A percentile compares a stretch with the other conserved stretches of the same genome.
phyloP scores from a whole-genome alignment of 2,888 invertebrate genomes.

The Ecliptopera silaceata region DNA sequence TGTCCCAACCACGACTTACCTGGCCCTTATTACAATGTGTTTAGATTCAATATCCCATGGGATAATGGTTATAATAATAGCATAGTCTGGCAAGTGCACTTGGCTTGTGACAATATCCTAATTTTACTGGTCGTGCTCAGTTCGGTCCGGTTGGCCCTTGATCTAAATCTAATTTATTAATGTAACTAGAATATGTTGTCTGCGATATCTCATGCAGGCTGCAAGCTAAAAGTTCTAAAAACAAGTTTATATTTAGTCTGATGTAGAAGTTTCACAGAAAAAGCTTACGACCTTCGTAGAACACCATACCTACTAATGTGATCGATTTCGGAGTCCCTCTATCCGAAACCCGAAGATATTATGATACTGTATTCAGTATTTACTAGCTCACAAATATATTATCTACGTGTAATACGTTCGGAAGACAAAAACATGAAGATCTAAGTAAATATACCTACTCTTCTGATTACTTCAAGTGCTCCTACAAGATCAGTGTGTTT shows the following conservation, averaged over 20 bases:
- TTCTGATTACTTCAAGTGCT: slow-evolving; percentile 14
- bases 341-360: too few species aligned
- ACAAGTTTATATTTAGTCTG: neutral
- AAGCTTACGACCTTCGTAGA: too few species aligned
- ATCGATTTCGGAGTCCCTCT: too few species aligned
- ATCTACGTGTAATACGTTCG: neutral
- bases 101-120: slow-evolving; percentile 72
- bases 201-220: slow-evolving; percentile 30
- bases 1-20: slow-evolving; percentile 25
- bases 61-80: slow-evolving; percentile 62
- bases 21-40: slow-evolving; percentile 27
- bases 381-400: neutral
- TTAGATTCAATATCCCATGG: slow-evolving; percentile 52
- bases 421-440: slow-evolving; percentile 13
- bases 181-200: slow-evolving; percentile 41
- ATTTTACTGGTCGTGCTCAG: slow-evolving; percentile 63
- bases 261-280: neutral
- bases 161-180: slow-evolving; percentile 62
- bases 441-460: slow-evolving; percentile 4
- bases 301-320: too few species aligned
- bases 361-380: neutral
- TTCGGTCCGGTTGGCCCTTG: slow-evolving; percentile 65
- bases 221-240: neutral
- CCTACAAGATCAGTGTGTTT: slow-evolving; percentile 17
- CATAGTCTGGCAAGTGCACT: slow-evolving; percentile 67